These are phyloP conservation scores for Pristionchus fissidentatus DNA, from an alignment of 2,888 invertebrate species.

Conservation along the genomic window DNA sequence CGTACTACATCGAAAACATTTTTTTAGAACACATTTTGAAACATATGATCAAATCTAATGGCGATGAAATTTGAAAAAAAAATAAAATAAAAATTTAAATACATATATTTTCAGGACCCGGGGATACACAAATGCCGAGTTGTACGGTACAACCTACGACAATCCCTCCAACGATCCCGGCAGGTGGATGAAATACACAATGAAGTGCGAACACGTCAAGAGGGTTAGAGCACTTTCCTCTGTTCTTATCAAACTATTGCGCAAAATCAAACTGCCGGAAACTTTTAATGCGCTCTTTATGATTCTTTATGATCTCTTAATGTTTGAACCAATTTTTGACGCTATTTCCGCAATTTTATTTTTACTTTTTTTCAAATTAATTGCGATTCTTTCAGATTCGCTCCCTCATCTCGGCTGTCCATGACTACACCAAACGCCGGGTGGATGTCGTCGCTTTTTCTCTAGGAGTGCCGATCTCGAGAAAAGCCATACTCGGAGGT, in stretches of 20 bases:
- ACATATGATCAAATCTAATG: too few relatives aligned
- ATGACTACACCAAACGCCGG: conserved; percentile 72
- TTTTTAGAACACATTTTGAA: too few relatives aligned
- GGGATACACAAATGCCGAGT: background rate
- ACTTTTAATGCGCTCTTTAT: too few relatives aligned
- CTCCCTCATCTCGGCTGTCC: conserved; percentile 72
- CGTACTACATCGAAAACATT: too few relatives aligned
- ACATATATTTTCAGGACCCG: too few relatives aligned
- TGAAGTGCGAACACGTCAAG: conserved; percentile 1
- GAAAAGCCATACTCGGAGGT: conserved; percentile 74
- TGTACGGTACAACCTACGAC: background rate
- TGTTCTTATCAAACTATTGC: too few relatives aligned
- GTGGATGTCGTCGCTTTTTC: conserved; percentile 74
- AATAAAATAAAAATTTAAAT: background rate
- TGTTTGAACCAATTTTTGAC: too few relatives aligned
- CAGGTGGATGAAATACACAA: background rate
- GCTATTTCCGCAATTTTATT: too few relatives aligned
- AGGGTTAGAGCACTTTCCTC: too few relatives aligned
- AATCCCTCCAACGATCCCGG: background rate
- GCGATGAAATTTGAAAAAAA: background rate
- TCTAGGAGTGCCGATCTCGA: conserved; percentile 73
- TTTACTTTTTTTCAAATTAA: too few relatives aligned
- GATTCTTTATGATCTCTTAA: too few relatives aligned
- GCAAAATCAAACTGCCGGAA: too few relatives aligned
- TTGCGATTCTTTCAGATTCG: conserved; percentile 71